Base-by-base conservation (phyloP, 1,140 invertebrate genomes). In the Lutraria rhynchaena region DNA sequence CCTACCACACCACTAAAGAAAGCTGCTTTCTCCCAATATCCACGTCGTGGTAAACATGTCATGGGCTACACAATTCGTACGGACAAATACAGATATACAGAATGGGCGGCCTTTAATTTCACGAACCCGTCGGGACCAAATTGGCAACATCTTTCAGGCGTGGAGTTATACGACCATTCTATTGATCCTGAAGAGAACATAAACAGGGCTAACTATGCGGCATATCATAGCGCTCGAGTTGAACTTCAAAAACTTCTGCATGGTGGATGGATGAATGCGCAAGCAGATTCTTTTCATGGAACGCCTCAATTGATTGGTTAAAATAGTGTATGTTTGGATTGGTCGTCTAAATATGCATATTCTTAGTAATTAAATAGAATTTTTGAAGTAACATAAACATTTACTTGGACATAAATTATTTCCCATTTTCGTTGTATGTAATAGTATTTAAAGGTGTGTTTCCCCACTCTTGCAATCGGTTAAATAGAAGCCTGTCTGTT, bases 21-120 rank as follows among this genome's bases (percentile, higher is more conserved):
- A 11, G 22, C 55, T 24, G 55, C 55, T 13, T 58, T 58, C 31
- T 58, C 55, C 24, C 55, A 58, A 29, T 61, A 35, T 61, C 58
- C 58, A 35, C 24, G 55, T 9, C n/a, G 41, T 15, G 61, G 41
- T 49, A 96, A 96, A 55, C 95, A 94, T 87, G 95, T 96, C 76
- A 97, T 98, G 96, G 96, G 97, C 4, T 93, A 93, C 74, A 95
- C 95, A 33, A 92, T 97, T 49, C 93, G 95, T 85, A 96, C 95
- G 19, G 89, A 92, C 60, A 85, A 92, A 51, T 96, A 94, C 90
- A 94, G 96, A 70, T 97, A 96, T 83, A 96, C 95, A 0, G 94
- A 95, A 88, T 97, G 96, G 96, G 90, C 96, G 65, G 90, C 91
- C n/a, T 75, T 44, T 37, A 2, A 19, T 9, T 17, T 60, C 44